These are phyloP conservation scores for Enhydra lutris DNA, from an alignment of 2,113 vertebrate genomes.

Conservation along the genomic window DNA sequence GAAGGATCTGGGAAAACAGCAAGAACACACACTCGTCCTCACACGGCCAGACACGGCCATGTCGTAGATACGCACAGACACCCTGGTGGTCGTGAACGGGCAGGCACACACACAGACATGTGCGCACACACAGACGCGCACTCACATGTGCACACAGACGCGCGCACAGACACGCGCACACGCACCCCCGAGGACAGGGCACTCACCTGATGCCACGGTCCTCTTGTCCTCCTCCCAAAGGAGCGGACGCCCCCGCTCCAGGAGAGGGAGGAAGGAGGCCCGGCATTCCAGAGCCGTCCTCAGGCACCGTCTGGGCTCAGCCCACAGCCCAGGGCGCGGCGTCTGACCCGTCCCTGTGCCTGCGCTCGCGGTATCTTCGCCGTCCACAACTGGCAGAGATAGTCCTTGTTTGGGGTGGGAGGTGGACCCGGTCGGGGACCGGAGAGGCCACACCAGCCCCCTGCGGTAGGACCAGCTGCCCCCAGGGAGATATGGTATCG, in stretches of 20 bases:
- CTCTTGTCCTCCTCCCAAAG: background rate
- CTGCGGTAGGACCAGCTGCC: background rate
- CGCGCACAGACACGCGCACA: no score
- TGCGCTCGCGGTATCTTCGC: background rate
- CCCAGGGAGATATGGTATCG: constrained; percentile 65
- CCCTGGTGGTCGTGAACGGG: background rate
- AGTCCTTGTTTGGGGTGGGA: background rate
- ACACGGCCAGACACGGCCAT: background rate
- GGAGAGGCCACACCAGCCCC: background rate
- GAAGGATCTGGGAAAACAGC: background rate
- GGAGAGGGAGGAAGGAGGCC: background rate
- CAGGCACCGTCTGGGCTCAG: no score
- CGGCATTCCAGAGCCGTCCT: background rate
- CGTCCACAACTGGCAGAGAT: background rate
- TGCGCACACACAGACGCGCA: no score
- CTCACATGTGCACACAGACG: no score
- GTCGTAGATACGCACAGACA: background rate
- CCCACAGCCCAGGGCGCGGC: no score
- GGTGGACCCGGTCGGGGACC: background rate
- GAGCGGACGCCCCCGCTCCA: background rate
- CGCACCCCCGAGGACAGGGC: background rate
- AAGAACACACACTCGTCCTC: background rate
- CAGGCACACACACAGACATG: no score
- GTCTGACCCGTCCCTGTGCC: background rate
- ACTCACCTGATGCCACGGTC: background rate